These are phyloP conservation scores for Calonectris borealis DNA, from an alignment of 2,113 vertebrate species.

Conservation along the genomic window DNA sequence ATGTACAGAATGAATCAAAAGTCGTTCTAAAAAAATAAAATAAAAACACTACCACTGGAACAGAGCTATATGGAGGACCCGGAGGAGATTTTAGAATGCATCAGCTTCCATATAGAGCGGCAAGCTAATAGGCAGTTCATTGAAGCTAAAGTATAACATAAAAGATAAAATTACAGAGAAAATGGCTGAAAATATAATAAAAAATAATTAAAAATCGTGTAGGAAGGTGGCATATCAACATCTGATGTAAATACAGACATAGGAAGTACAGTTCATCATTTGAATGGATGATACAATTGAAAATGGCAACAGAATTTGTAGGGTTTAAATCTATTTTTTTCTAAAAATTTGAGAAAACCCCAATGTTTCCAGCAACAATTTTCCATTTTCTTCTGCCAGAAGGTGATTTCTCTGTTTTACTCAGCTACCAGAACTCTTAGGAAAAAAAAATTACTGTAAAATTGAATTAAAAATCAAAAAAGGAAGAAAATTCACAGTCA, in stretches of 20 bases:
- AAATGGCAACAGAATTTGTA: background rate
- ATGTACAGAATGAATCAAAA: slow-evolving; percentile 66
- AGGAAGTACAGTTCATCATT: slow-evolving; percentile 26
- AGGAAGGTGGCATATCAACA: slow-evolving; percentile 25
- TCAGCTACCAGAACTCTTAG: background rate
- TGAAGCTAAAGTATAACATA: slow-evolving; percentile 53
- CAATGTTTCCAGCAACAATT: background rate
- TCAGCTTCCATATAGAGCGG: slow-evolving; percentile 24
- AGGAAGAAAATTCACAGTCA: background rate
- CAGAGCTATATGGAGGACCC: slow-evolving; percentile 50
- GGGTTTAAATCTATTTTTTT: background rate
- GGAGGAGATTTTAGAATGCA: slow-evolving; percentile 6
- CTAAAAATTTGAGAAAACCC: background rate
- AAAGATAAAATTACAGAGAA: slow-evolving; percentile 50
- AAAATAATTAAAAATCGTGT: slow-evolving; percentile 63
- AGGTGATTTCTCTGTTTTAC: background rate
- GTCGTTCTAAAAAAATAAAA: slow-evolving; percentile 36
- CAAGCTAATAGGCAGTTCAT: slow-evolving; percentile 64
- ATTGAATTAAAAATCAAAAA: background rate
- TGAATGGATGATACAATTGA: background rate
- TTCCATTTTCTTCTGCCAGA: background rate
- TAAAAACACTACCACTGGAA: background rate
- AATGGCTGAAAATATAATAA: slow-evolving; percentile 60
- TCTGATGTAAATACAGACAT: slow-evolving; percentile 55
- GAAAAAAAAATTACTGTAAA: background rate